These are phyloP conservation scores for Drosophila testacea DNA, from an alignment of 2,888 invertebrate species.

Conservation along the genomic window DNA sequence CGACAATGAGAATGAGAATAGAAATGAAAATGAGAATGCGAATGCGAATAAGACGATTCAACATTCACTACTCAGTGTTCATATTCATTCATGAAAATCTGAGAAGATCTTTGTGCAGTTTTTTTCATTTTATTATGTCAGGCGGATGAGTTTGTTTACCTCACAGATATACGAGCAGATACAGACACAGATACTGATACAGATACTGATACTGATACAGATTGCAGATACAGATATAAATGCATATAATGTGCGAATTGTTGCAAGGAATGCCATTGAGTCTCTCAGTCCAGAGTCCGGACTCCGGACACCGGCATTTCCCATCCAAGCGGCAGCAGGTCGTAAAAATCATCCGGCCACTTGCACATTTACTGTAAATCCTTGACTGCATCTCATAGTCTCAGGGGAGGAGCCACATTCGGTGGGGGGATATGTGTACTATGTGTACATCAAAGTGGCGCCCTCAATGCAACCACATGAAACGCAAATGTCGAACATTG, in stretches of 20 bases:
- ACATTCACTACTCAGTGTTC: conserved; percentile 18
- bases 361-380: conserved; percentile 44
- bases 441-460: conserved; percentile 26
- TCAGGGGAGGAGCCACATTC: conserved; percentile 7
- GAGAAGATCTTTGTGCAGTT: conserved; percentile 50
- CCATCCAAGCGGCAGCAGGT: conserved; percentile 27
- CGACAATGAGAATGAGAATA: conserved; percentile 37
- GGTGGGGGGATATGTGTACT: neutral
- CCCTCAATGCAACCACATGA: conserved; percentile 27
- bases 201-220: conserved; percentile 23
- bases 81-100: conserved; percentile 61
- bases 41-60: conserved; percentile 28
- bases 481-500: conserved; percentile 20
- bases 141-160: conserved; percentile 67
- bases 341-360: conserved; percentile 52
- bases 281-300: neutral
- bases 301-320: neutral
- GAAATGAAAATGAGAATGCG: conserved; percentile 22
- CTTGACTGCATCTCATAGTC: conserved; percentile 17
- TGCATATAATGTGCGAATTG: conserved; percentile 53
- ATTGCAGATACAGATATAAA: conserved; percentile 29
- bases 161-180: conserved; percentile 38
- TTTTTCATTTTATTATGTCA: conserved; percentile 38
- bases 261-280: conserved; percentile 15
- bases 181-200: conserved; percentile 27